Conservation (phyloP, 2,888 invertebrate genomes). For the Leucoptera coffeella region DNA sequence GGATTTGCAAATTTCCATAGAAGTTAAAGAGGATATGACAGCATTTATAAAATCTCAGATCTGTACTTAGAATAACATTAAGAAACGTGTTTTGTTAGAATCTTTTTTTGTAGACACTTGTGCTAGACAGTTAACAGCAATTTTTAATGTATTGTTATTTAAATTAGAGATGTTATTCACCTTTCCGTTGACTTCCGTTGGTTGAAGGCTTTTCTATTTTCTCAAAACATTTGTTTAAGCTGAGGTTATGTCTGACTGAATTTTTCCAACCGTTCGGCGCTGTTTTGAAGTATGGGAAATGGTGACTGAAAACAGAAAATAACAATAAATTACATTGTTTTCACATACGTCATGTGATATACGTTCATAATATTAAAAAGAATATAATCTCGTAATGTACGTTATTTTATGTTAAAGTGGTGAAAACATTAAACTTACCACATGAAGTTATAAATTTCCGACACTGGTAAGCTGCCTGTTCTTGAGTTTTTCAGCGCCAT, state of each 20-base stretch:
- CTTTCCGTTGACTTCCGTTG: slow-evolving; percentile 78
- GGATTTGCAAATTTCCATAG: no score
- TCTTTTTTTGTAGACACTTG: no score
- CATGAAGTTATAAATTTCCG: slow-evolving; percentile 98
- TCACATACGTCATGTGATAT: neutral
- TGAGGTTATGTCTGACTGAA: slow-evolving; percentile 94
- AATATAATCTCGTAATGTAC: neutral
- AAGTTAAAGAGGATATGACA: no score
- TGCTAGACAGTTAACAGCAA: no score
- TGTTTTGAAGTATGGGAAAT: slow-evolving; percentile 97
- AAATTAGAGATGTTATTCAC: no score
- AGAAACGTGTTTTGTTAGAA: no score
- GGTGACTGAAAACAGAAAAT: slow-evolving; percentile 67
- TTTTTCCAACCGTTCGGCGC: slow-evolving; percentile 99
- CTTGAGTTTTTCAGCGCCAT: slow-evolving; percentile 96
- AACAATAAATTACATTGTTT: neutral
- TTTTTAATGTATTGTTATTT: no score
- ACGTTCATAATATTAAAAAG: neutral
- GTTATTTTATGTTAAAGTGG: neutral
- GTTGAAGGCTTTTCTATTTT: slow-evolving; percentile 94
- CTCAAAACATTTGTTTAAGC: slow-evolving; percentile 96
- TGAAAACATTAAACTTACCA: no score
- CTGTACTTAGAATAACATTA: no score
- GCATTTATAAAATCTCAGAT: no score
- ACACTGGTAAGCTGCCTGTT: slow-evolving; percentile 91